phyloP scores from a whole-genome alignment of 2,888 invertebrate species.

The Sphinx pinastri region DNA sequence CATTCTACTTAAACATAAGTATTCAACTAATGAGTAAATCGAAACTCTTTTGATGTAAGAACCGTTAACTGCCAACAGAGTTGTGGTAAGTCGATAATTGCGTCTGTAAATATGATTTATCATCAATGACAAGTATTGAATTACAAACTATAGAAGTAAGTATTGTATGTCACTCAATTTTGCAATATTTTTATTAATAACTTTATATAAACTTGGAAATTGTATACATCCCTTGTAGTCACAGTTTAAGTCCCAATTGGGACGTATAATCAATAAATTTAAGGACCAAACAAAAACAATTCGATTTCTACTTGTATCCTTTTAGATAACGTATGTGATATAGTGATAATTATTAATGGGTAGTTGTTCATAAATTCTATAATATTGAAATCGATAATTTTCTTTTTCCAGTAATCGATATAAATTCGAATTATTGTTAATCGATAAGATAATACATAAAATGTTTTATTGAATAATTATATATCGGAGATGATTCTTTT shows the following conservation, averaged over 20 bases:
- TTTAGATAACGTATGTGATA: constrained; percentile 17
- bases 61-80: constrained; percentile 7
- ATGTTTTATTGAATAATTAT: too few relatives aligned
- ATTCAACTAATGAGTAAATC: neutral
- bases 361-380: neutral
- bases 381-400: neutral
- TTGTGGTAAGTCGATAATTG: constrained; percentile 7
- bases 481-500: too few relatives aligned
- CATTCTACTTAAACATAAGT: neutral
- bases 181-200: neutral
- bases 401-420: too few relatives aligned
- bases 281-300: neutral
- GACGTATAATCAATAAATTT: constrained; percentile 1
- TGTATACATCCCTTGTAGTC: neutral
- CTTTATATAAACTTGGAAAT: neutral
- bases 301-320: neutral
- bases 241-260: neutral
- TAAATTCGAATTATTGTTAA: too few relatives aligned
- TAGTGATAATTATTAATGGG: constrained; percentile 12
- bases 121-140: neutral
- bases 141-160: neutral
- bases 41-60: neutral
- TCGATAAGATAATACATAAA: too few relatives aligned
- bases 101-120: neutral
- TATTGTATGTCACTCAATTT: neutral